Base-by-base conservation (phyloP, 1,140 invertebrate species). In the Streblospio benedicti region DNA sequence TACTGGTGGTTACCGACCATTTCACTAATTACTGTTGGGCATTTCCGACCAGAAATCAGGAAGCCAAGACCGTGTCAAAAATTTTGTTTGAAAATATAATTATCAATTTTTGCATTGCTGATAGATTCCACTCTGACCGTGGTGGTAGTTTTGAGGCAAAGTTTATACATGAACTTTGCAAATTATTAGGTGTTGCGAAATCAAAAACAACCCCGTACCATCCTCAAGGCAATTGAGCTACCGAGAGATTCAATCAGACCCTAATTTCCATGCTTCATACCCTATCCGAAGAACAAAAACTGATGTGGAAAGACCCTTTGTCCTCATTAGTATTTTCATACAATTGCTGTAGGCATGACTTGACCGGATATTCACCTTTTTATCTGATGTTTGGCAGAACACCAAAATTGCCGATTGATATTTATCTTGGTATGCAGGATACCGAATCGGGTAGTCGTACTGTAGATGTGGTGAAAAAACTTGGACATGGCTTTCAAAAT, bases 21-120 rank as follows among this genome's bases (percentile, higher is more conserved):
- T 80, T 80, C 60, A 78, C 68, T 4, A 79, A 72, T 52, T 80
- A 64, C 65, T 62, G 69, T 2, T 70, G 74, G 57, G 71, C 69
- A 5, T 67, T 71, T 28, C 64, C 75, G 4, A 69, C 76, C 4
- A 70, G 68, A 18, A 72, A 80, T 61, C 70, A 77, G 59, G 69
- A 69, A 45, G 75, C 73, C 0, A 61, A 60, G 56, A 73, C 72
- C 2, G 64, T 74, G 12, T 77, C 73, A n/a, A 62, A 72, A 31
- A 65, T 59, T 2, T 62, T 80, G 9, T 63, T 76, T 2, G 56
- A 74, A 25, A 57, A 76, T 16, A 62, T 71, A 23, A 52, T 80
- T 27, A 67, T 63, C 45, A 63, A 68, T 9, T 74, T 71, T 57
- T 79, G 79, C 6, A 57, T 73, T 2, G 77, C 79, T 0, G 32